These are phyloP conservation scores for Drosophila neonasuta DNA, from an alignment of 2,888 invertebrate genomes.

Conservation along the genomic window DNA sequence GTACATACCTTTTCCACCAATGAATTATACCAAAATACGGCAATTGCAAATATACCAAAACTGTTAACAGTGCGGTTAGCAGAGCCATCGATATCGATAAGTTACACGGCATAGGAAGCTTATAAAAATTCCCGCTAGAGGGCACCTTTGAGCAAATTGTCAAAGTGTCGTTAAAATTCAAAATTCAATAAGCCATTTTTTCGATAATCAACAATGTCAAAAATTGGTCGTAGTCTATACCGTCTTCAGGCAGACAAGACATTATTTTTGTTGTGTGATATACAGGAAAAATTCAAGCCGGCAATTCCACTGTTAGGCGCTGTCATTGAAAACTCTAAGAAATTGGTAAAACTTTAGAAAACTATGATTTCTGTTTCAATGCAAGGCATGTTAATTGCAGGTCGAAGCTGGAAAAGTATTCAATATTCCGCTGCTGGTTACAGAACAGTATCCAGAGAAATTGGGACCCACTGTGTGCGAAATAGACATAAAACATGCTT, in stretches of 20 bases:
- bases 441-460: constrained; percentile 89
- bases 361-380: not conserved
- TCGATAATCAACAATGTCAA: constrained; percentile 35
- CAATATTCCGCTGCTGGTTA: constrained; percentile 86
- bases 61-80: constrained; percentile 25
- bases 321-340: constrained; percentile 86
- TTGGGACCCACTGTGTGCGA: constrained; percentile 88
- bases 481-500: constrained; percentile 85
- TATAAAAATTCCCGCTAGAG: constrained; percentile 23
- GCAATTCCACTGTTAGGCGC: constrained; percentile 88
- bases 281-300: constrained; percentile 90
- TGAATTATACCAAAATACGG: not conserved
- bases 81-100: constrained; percentile 40
- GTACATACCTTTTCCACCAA: not conserved
- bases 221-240: constrained; percentile 31
- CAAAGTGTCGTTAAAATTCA: constrained; percentile 21
- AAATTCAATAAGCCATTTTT: constrained; percentile 12
- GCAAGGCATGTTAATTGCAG: constrained; percentile 80
- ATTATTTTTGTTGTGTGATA: constrained; percentile 90
- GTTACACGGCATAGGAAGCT: not conserved
- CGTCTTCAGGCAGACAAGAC: constrained; percentile 83
- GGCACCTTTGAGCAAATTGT: constrained; percentile 23
- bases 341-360: constrained; percentile 83
- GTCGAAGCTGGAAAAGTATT: constrained; percentile 86
- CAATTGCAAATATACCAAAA: not conserved